phyloP scores from a whole-genome alignment of 2,113 vertebrate genomes.

The Siphamia tubifer region DNA sequence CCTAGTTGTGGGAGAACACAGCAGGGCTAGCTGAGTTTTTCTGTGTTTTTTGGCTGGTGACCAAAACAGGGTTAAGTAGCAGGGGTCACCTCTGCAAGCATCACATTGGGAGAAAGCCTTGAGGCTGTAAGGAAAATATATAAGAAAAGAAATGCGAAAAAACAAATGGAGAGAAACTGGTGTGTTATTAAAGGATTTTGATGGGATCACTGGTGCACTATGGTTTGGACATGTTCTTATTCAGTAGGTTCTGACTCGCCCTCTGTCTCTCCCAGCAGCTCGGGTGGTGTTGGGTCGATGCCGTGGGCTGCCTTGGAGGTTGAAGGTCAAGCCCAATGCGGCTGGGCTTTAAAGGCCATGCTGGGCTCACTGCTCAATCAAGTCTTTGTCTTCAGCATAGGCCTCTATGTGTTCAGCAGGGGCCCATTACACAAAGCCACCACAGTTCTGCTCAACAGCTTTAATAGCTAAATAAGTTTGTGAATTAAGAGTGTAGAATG shows the following conservation, averaged over 20 bases:
- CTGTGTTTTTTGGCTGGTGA: constrained; percentile 35
- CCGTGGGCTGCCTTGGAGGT: constrained; percentile 59
- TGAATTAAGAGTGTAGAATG: constrained; percentile 73
- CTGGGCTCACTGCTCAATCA: constrained; percentile 71
- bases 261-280: constrained; percentile 5
- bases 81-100: constrained; percentile 5
- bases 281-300: constrained; percentile 17
- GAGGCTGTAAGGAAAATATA: not conserved
- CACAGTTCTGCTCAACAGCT: constrained; percentile 73
- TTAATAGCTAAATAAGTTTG: constrained; percentile 70
- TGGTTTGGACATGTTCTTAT: constrained; percentile 18
- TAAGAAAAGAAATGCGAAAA: not conserved
- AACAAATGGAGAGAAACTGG: not conserved
- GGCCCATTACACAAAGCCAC: constrained; percentile 74
- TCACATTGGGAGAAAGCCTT: constrained; percentile 14
- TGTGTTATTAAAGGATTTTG: not conserved
- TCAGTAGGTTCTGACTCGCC: not conserved
- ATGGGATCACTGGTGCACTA: not conserved
- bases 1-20: constrained; percentile 35
- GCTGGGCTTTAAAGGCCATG: constrained; percentile 65
- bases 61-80: constrained; percentile 42
- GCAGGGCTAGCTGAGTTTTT: constrained; percentile 13
- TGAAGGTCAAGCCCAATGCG: constrained; percentile 68
- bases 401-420: constrained; percentile 62
- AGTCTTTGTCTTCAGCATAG: constrained; percentile 75